A percentile compares a stretch with the other conserved stretches of the same genome.
These are phyloP conservation scores for Whitmania pigra DNA, from an alignment of 1,140 invertebrate genomes.

Conservation along the genomic window DNA sequence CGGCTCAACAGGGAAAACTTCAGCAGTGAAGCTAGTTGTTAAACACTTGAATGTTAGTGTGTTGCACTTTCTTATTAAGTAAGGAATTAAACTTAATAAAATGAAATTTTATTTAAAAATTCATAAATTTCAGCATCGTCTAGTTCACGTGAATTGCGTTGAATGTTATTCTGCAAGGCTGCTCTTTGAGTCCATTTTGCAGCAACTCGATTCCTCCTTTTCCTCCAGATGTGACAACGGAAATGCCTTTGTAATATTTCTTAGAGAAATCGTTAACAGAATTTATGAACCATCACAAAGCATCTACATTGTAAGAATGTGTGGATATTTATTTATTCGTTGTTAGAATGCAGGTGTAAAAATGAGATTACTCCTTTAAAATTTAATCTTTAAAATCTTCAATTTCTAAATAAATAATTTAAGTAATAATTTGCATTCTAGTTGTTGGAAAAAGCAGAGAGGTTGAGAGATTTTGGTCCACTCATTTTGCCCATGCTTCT, in stretches of 20 bases:
- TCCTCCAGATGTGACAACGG: constrained; percentile 56
- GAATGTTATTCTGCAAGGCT: constrained; percentile 64
- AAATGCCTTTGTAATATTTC: constrained; percentile 55
- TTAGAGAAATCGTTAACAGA: constrained; percentile 37
- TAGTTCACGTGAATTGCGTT: constrained; percentile 62
- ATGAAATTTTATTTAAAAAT: background rate
- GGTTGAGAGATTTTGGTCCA: constrained; percentile 56
- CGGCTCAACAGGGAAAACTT: constrained; percentile 64
- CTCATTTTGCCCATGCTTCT: constrained; percentile 59
- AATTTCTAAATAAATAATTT: background rate
- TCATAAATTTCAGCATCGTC: constrained; percentile 44
- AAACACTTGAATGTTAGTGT: constrained; percentile 45
- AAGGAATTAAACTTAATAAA: background rate
- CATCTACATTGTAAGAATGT: constrained; percentile 37
- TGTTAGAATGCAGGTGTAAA: background rate
- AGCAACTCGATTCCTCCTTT: constrained; percentile 45
- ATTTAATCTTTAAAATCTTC: background rate
- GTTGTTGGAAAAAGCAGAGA: constrained; percentile 66
- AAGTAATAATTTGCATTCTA: constrained; percentile 26
- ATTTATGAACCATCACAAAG: constrained; percentile 30
- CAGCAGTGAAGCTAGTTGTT: constrained; percentile 52
- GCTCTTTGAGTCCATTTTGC: constrained; percentile 61
- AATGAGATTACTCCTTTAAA: background rate
- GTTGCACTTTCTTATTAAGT: background rate
- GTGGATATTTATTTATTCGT: constrained; percentile 12